Evolutionary conservation across 1,140 invertebrate genomes (phyloP).

Genomic region (Drosophila pallidifrons): DNA sequence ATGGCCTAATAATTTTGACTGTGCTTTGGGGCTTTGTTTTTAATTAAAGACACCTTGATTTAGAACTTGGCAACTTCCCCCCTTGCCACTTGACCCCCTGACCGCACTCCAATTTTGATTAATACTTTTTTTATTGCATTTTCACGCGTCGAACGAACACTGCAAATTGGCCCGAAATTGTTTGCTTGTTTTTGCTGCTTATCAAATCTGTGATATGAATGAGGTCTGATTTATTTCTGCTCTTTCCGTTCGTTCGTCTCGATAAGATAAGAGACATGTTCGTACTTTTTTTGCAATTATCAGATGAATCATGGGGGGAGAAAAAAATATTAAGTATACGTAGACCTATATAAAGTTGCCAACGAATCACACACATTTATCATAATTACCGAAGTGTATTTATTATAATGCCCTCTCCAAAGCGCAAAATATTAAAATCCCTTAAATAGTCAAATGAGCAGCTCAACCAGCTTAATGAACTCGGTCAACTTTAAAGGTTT

Average conservation of each 20-base stretch:
- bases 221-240: constrained; percentile 62
- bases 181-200: constrained; percentile 38
- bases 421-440: background rate
- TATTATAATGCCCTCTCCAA: constrained; percentile 12
- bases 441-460: background rate
- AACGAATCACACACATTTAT: constrained; percentile 57
- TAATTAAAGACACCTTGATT: constrained; percentile 64
- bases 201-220: constrained; percentile 57
- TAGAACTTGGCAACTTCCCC: constrained; percentile 33
- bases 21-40: constrained; percentile 32
- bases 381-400: constrained; percentile 56
- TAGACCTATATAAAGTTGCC: constrained; percentile 21
- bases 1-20: constrained; percentile 77
- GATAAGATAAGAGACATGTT: constrained; percentile 63
- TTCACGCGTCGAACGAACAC: constrained; percentile 11
- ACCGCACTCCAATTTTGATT: background rate
- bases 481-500: background rate
- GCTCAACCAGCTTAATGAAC: background rate
- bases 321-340: constrained; percentile 7
- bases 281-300: constrained; percentile 36
- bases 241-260: constrained; percentile 6
- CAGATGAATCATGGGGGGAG: constrained; percentile 23
- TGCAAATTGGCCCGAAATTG: constrained; percentile 25
- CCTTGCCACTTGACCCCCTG: background rate
- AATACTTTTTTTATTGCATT: constrained; percentile 15